phyloP scores from a whole-genome alignment of 2,888 invertebrate species.

The Dichetophora obliterata region DNA sequence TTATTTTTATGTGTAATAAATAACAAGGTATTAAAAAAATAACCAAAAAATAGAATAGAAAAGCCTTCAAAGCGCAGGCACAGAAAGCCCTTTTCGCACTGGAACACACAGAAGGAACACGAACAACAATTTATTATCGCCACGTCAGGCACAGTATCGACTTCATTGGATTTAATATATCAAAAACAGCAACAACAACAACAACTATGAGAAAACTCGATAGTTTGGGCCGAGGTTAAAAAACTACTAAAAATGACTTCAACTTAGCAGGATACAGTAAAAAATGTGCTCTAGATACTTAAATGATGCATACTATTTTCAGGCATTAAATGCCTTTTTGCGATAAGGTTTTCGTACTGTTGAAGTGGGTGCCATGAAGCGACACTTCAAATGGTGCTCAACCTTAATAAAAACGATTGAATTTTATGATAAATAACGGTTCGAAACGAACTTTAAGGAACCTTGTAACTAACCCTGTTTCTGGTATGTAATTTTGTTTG shows the following conservation, averaged over 20 bases:
- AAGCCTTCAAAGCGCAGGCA: neutral
- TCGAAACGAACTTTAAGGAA: too few species aligned
- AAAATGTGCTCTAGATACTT: too few species aligned
- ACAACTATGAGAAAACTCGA: neutral
- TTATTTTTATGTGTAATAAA: constrained; percentile 13
- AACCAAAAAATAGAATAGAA: neutral
- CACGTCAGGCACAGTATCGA: constrained; percentile 21
- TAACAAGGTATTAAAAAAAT: neutral
- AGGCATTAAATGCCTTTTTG: neutral
- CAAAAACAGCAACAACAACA: neutral
- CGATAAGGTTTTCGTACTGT: neutral
- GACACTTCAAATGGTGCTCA: too few species aligned
- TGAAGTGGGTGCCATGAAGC: too few species aligned
- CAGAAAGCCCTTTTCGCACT: neutral
- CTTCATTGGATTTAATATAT: constrained; percentile 13
- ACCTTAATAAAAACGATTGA: too few species aligned
- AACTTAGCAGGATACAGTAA: neutral
- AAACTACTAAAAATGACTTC: neutral
- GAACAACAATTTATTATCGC: constrained; percentile 32
- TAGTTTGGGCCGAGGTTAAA: neutral
- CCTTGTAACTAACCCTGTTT: too few species aligned
- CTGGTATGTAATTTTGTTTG: too few species aligned
- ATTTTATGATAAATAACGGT: too few species aligned
- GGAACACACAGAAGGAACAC: neutral
- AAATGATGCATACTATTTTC: too few species aligned